Evolutionary conservation across 2,113 vertebrate genomes (phyloP).

Genomic region (Choloepus hoffmanni): DNA sequence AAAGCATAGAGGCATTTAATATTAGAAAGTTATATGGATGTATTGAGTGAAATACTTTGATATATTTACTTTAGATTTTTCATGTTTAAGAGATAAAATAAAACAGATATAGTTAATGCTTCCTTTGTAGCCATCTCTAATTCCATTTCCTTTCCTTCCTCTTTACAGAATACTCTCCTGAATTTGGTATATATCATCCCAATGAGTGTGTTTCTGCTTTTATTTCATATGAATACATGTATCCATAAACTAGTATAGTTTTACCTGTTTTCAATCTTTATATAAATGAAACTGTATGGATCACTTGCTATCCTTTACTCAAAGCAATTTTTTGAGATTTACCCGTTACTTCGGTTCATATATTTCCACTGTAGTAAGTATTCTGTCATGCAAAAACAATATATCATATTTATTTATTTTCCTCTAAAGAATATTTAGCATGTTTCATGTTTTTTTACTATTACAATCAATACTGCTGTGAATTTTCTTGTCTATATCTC

Average conservation of each 20-base stretch:
- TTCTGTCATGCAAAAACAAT: conserved; percentile 49
- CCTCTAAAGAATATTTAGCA: conserved; percentile 28
- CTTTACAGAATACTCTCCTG: not conserved
- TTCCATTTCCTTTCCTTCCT: not conserved
- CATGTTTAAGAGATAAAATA: conserved; percentile 10
- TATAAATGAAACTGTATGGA: not conserved
- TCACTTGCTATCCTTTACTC: conserved; percentile 45
- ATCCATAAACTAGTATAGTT: conserved; percentile 3
- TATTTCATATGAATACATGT: conserved; percentile 20
- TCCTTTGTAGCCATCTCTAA: not conserved
- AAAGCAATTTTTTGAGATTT: conserved; percentile 43
- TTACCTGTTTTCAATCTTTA: conserved; percentile 43
- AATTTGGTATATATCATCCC: not conserved
- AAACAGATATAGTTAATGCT: not conserved
- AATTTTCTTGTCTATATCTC: conserved; percentile 12
- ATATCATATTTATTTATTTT: not conserved
- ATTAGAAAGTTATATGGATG: conserved; percentile 19
- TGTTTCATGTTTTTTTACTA: conserved; percentile 48
- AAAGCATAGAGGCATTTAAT: not conserved
- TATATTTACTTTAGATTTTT: not conserved
- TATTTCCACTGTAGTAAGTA: conserved; percentile 39
- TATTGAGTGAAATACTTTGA: conserved; percentile 26
- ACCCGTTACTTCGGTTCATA: conserved; percentile 16
- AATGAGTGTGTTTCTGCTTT: conserved; percentile 5
- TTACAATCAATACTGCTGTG: not conserved